phyloP scores from a whole-genome alignment of 2,113 vertebrate genomes.

The Ploceus nigricollis region DNA sequence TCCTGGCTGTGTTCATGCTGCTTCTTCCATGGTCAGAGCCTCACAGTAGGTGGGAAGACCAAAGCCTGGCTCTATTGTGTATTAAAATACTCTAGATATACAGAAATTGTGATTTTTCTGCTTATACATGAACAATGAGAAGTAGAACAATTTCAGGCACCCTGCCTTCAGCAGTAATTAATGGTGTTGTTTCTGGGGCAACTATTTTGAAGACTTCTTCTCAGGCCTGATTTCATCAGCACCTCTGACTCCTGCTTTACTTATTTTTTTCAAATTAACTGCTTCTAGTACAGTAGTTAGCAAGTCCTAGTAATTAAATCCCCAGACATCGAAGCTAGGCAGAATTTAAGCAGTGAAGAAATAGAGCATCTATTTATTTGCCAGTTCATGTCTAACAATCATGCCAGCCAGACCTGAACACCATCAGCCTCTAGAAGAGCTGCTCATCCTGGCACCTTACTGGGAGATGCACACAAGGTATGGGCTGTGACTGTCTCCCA shows the following conservation, averaged over 20 bases:
- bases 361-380: not conserved
- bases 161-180: not conserved
- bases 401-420: not conserved
- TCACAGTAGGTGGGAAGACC: not conserved
- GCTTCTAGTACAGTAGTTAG: not conserved
- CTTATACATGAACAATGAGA: not conserved
- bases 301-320: not conserved
- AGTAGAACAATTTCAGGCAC: not conserved
- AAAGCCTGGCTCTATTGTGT: not conserved
- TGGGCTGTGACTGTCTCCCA: not conserved
- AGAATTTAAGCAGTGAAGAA: not conserved
- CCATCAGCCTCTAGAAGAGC: not conserved
- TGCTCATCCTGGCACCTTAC: not conserved
- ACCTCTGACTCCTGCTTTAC: not conserved
- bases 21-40: not conserved
- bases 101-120: not conserved
- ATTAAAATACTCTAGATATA: not conserved
- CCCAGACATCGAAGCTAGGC: not conserved
- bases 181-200: not conserved
- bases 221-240: not conserved
- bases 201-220: not conserved
- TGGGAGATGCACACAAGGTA: not conserved
- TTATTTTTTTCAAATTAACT: not conserved
- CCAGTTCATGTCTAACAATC: not conserved
- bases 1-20: not conserved